Percentiles rank a stretch among this genome's conserved stretches.
These are phyloP conservation scores for Magallana nippona DNA, from an alignment of 2,888 invertebrate species.

Conservation along the genomic window DNA sequence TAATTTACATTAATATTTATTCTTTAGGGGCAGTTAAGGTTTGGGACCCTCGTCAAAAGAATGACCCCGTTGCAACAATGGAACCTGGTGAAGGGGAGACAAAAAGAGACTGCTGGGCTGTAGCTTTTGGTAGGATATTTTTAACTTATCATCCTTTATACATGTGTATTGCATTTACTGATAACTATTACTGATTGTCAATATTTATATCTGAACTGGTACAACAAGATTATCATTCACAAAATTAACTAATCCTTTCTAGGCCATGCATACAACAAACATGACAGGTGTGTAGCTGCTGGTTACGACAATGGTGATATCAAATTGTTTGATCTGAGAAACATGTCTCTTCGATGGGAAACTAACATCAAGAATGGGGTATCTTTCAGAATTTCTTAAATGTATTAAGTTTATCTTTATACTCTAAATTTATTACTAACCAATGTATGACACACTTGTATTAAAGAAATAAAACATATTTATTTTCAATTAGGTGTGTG, in stretches of 20 bases:
- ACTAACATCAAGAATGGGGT: conserved; percentile 93
- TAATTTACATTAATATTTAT: neutral
- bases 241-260: conserved; percentile 27
- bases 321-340: conserved; percentile 93
- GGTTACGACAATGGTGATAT: conserved; percentile 98
- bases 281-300: conserved; percentile 91
- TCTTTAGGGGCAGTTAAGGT: conserved; percentile 90
- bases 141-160: too few species aligned
- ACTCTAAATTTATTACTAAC: neutral
- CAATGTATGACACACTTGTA: neutral
- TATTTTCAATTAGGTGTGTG: conserved; percentile 82
- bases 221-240: too few species aligned
- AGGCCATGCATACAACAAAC: conserved; percentile 91
- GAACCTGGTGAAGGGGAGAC: conserved; percentile 85
- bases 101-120: conserved; percentile 95
- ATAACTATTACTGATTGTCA: too few species aligned
- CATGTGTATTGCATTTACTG: too few species aligned
- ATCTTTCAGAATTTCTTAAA: conserved; percentile 33
- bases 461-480: neutral
- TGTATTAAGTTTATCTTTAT: too few species aligned
- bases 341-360: conserved; percentile 93
- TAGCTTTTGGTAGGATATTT: conserved; percentile 87
- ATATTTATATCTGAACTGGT: too few species aligned
- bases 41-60: conserved; percentile 96
- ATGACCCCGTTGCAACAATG: conserved; percentile 93